Evolutionary conservation across 2,113 vertebrate species (phyloP).

Genomic region (Rhagologus leucostigma): DNA sequence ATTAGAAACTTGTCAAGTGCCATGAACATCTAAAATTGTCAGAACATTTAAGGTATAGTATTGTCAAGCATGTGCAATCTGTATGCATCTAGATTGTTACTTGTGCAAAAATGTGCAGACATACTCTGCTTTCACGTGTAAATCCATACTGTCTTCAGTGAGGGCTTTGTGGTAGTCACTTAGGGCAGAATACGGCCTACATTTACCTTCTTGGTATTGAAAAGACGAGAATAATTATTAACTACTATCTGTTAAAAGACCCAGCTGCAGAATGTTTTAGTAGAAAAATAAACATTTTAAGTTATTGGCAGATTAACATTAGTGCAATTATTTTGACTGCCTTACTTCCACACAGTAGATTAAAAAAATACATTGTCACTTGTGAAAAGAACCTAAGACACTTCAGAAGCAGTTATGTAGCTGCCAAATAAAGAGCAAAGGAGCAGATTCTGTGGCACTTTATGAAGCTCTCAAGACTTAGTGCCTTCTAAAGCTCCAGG

Average conservation of each 20-base stretch:
- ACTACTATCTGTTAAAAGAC: neutral
- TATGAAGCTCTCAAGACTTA: neutral
- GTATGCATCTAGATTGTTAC: neutral
- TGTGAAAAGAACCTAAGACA: conserved; percentile 10
- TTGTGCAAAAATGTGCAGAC: conserved; percentile 34
- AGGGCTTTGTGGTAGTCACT: neutral
- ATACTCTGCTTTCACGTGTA: neutral
- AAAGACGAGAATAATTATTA: neutral
- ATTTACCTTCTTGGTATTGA: neutral
- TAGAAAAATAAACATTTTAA: conserved; percentile 63
- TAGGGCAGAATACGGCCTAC: neutral
- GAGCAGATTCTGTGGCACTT: neutral
- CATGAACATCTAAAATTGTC: neutral
- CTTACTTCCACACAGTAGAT: conserved; percentile 34
- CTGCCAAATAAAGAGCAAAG: conserved; percentile 37
- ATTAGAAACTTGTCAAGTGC: neutral
- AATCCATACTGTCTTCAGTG: neutral
- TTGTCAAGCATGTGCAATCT: neutral
- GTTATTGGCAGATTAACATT: conserved; percentile 32
- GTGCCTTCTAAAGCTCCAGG: conserved; percentile 29
- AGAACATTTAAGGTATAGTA: neutral
- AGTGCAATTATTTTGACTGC: conserved; percentile 56
- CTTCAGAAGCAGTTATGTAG: conserved; percentile 28
- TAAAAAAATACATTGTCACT: conserved; percentile 26
- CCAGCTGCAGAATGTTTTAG: conserved; percentile 11